Percentiles rank a stretch among this genome's conserved stretches.
Conservation (phyloP, 2,888 invertebrate genomes). For the Amphipoea lucens region DNA sequence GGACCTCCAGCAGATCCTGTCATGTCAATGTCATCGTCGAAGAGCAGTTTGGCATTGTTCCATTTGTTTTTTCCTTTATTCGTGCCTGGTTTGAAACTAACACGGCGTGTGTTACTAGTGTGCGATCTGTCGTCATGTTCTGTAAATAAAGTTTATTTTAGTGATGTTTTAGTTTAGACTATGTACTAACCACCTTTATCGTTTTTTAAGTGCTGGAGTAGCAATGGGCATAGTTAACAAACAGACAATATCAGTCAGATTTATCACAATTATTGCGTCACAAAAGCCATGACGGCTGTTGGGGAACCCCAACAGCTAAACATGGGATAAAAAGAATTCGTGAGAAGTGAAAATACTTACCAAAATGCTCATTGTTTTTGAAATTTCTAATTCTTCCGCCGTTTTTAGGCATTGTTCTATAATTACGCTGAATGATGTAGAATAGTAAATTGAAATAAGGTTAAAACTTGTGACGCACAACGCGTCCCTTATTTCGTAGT, state of each 20-base stretch:
- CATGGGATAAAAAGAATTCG: not conserved
- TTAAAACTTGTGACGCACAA: slow-evolving; percentile 66
- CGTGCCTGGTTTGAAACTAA: slow-evolving; percentile 89
- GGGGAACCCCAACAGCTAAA: not conserved
- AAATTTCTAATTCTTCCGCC: slow-evolving; percentile 84
- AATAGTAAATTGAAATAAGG: slow-evolving; percentile 34
- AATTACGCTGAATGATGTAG: slow-evolving; percentile 37
- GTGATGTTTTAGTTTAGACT: not conserved
- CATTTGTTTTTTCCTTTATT: slow-evolving; percentile 86
- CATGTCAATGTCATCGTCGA: slow-evolving; percentile 92
- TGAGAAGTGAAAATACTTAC: slow-evolving; percentile 70
- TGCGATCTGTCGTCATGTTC: slow-evolving; percentile 88
- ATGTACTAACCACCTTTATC: too few relatives aligned
- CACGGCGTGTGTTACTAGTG: slow-evolving; percentile 84
- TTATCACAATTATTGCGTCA: slow-evolving; percentile 19
- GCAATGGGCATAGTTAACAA: not conserved
- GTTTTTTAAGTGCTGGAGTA: not conserved
- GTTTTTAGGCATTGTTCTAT: slow-evolving; percentile 85
- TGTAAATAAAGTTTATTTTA: slow-evolving; percentile 67
- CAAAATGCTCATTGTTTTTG: slow-evolving; percentile 85
- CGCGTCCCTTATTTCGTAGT: slow-evolving; percentile 25
- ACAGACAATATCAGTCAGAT: not conserved
- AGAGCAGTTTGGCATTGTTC: slow-evolving; percentile 85
- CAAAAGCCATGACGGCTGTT: slow-evolving; percentile 3
- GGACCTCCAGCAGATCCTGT: slow-evolving; percentile 79